phyloP scores from a whole-genome alignment of 2,888 invertebrate genomes.

The Selenia dentaria region DNA sequence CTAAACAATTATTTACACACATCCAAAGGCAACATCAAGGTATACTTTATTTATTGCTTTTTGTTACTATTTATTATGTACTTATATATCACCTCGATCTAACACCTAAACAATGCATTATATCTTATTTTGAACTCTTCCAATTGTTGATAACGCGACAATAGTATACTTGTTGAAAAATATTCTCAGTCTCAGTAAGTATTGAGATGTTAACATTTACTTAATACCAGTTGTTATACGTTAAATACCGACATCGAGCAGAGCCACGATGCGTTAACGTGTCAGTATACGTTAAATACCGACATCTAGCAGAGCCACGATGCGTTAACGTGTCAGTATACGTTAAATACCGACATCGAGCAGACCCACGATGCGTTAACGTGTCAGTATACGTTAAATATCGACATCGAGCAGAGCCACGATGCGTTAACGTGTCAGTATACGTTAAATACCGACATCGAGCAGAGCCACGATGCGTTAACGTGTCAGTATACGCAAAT shows the following conservation, averaged over 20 bases:
- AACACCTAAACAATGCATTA: conserved; percentile 62
- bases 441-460: conserved; percentile 21
- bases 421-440: conserved; percentile 43
- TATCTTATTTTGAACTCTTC: conserved; percentile 67
- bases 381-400: conserved; percentile 37
- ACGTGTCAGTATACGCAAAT: conserved; percentile 59
- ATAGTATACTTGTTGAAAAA: conserved; percentile 55
- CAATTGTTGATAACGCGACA: conserved; percentile 47
- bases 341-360: conserved; percentile 24
- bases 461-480: conserved; percentile 35
- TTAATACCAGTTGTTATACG: conserved; percentile 6
- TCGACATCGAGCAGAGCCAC: conserved; percentile 29
- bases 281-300: conserved; percentile 50
- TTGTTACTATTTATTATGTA: conserved; percentile 78
- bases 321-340: conserved; percentile 42
- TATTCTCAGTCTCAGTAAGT: conserved; percentile 63
- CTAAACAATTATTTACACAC: conserved; percentile 71
- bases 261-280: conserved; percentile 42
- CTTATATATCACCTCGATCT: conserved; percentile 79
- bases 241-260: conserved; percentile 26
- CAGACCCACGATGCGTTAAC: conserved; percentile 39
- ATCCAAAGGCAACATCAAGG: conserved; percentile 82
- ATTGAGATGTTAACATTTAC: conserved; percentile 29
- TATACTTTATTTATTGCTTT: conserved; percentile 84
- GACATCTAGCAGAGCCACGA: conserved; percentile 30